Evolutionary conservation across 2,888 invertebrate genomes (phyloP).

Genomic region (Pinctada fucata): DNA sequence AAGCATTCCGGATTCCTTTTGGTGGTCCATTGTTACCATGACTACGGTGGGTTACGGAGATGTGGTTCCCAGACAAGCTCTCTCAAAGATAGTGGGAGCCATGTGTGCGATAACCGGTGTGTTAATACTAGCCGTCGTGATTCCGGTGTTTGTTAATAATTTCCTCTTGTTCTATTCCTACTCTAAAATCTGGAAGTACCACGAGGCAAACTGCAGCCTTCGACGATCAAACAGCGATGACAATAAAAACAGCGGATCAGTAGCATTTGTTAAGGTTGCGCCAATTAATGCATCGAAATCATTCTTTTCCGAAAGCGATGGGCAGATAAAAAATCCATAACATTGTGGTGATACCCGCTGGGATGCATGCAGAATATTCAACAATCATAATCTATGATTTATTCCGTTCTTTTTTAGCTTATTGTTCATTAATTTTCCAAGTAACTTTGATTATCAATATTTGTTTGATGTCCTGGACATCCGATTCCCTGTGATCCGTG

Average conservation of each 20-base stretch:
- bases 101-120: conserved; percentile 65
- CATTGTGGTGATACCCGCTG: too few relatives aligned
- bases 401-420: too few relatives aligned
- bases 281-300: neutral
- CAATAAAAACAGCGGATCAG: neutral
- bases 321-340: too few relatives aligned
- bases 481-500: too few relatives aligned
- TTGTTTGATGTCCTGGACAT: too few relatives aligned
- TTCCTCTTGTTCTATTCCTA: conserved; percentile 64
- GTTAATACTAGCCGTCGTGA: conserved; percentile 65
- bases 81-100: conserved; percentile 59
- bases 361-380: too few relatives aligned
- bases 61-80: conserved; percentile 54
- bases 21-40: conserved; percentile 72
- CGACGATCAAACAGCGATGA: neutral
- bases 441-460: too few relatives aligned
- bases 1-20: conserved; percentile 66
- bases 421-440: too few relatives aligned
- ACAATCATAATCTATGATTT: too few relatives aligned
- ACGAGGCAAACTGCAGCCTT: neutral
- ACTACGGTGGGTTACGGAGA: conserved; percentile 73
- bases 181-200: conserved; percentile 51
- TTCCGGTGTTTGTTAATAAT: conserved; percentile 71
- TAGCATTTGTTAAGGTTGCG: neutral
- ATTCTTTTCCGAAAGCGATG: too few relatives aligned